phyloP scores from a whole-genome alignment of 2,797 vertebrate genomes.

The Chiroxiphia lanceolata region DNA sequence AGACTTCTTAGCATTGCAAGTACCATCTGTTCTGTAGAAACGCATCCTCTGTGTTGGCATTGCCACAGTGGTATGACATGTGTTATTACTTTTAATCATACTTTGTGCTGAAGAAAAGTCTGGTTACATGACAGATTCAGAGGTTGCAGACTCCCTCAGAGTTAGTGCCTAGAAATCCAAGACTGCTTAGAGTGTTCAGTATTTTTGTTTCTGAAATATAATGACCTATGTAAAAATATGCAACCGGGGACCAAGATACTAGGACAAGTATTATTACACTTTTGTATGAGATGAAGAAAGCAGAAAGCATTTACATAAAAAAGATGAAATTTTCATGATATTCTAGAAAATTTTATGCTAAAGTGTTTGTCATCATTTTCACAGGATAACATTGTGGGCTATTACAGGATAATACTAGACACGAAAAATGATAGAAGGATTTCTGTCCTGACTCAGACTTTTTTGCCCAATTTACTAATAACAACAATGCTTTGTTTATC shows the following conservation, averaged over 20 bases:
- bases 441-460: not conserved
- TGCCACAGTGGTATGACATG: slow-evolving; percentile 74
- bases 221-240: slow-evolving; percentile 22
- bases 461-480: slow-evolving; percentile 23
- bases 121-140: slow-evolving; percentile 68
- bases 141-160: slow-evolving; percentile 56
- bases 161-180: slow-evolving; percentile 48
- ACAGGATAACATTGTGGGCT: not conserved
- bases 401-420: not conserved
- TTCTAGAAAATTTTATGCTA: not conserved
- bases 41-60: slow-evolving; percentile 72
- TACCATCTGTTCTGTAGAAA: slow-evolving; percentile 76
- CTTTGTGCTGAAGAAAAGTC: slow-evolving; percentile 67
- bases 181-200: slow-evolving; percentile 8
- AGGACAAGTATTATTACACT: not conserved
- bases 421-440: not conserved
- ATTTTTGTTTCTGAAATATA: slow-evolving; percentile 37
- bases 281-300: not conserved
- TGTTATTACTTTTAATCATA: slow-evolving; percentile 73
- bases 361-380: not conserved
- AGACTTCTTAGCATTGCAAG: slow-evolving; percentile 72
- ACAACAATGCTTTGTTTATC: slow-evolving; percentile 29
- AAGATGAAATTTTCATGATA: not conserved
- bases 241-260: not conserved
- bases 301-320: not conserved